Conservation (phyloP, 1,140 invertebrate genomes). For the Platyscapa corneri region DNA sequence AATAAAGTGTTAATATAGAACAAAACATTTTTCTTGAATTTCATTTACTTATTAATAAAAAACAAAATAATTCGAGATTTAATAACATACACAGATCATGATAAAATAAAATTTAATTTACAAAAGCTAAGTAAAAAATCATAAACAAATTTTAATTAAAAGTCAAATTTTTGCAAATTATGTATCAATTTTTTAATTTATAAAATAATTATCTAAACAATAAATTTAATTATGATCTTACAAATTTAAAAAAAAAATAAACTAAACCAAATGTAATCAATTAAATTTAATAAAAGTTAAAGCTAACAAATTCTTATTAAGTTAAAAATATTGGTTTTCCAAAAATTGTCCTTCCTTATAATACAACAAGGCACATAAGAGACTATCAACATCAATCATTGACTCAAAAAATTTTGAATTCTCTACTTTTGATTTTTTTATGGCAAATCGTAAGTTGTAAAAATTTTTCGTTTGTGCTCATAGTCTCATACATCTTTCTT, state of each 20-base stretch:
- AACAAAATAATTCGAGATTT: no score
- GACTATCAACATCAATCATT: constrained; percentile 47
- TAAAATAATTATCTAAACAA: not conserved
- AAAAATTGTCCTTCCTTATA: constrained; percentile 47
- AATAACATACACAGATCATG: no score
- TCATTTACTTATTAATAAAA: no score
- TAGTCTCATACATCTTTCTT: constrained; percentile 57
- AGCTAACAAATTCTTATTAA: constrained; percentile 19
- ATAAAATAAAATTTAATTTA: not conserved
- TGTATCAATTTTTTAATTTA: constrained; percentile 1
- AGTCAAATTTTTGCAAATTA: not conserved
- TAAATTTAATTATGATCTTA: not conserved
- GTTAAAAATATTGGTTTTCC: constrained; percentile 41
- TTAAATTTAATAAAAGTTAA: constrained; percentile 29
- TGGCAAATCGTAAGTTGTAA: constrained; percentile 47
- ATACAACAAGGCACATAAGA: constrained; percentile 49
- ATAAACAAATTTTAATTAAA: not conserved
- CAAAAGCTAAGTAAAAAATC: not conserved
- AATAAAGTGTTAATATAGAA: no score
- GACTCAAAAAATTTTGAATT: constrained; percentile 36
- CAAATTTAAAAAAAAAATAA: not conserved
- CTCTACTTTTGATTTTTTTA: constrained; percentile 47
- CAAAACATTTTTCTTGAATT: no score
- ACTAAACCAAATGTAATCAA: not conserved
- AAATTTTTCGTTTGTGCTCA: constrained; percentile 50